Conservation (phyloP, 2,797 vertebrate genomes). For the Cyclopterus lumpus region DNA sequence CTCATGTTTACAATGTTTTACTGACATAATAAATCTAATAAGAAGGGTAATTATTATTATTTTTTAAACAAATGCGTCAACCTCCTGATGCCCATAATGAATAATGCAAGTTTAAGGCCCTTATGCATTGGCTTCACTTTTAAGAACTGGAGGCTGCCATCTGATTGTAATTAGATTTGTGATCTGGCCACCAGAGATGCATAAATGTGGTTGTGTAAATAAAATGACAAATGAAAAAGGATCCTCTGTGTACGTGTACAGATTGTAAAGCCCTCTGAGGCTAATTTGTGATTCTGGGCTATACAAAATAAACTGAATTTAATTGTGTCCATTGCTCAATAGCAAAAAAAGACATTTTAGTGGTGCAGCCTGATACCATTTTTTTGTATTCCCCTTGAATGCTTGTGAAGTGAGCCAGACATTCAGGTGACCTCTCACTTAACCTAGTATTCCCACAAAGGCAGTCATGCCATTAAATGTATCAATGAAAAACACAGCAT, state of each 20-base stretch:
- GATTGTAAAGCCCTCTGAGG: no score
- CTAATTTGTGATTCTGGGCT: no score
- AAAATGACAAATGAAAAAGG: neutral
- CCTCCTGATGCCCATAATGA: no score
- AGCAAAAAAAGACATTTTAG: neutral
- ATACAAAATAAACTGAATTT: no score
- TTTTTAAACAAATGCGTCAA: no score
- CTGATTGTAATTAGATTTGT: neutral
- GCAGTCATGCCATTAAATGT: conserved; percentile 5
- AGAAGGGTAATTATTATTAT: no score
- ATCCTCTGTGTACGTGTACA: no score
- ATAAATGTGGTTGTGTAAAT: neutral
- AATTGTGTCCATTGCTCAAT: neutral
- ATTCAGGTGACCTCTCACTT: conserved; percentile 20
- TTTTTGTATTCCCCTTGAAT: neutral
- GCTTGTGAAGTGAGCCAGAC: neutral
- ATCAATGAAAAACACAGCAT: conserved; percentile 14
- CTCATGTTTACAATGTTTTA: no score
- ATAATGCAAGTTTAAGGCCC: no score
- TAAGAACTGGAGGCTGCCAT: no score
- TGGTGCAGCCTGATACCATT: neutral
- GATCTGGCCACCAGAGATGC: neutral
- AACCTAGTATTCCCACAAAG: neutral
- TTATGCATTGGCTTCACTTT: no score
- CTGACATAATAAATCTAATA: no score